Base-by-base conservation (phyloP, 1,140 invertebrate species). In the Calliopsis andreniformis region DNA sequence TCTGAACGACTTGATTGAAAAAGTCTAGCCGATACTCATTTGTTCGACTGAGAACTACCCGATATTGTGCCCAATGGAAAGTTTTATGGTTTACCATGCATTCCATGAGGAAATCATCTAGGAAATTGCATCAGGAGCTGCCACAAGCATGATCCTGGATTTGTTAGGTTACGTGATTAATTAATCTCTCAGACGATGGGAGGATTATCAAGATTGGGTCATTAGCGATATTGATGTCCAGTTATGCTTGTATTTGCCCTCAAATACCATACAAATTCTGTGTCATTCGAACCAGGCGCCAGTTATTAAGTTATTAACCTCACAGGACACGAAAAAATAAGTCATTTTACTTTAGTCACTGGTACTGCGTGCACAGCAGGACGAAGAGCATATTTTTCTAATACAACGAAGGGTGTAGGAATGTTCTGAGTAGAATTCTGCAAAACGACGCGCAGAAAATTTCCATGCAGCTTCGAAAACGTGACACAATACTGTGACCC, bases 41-140 rank as follows among this genome's bases (percentile, higher is more conserved):
- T 43, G 45, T 63, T n/a, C 39, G 51, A n/a, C 51, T 35, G n/a
- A 18, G 43, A 59, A 58, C 53, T 23, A 14, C 0, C 42, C 53
- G n/a, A 58, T 81, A 70, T 75, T 79, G 79, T 66, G 72, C 30
- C 35, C 55, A 51, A 68, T 76, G 68, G 43, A 66, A 56, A 62
- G 68, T 78, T 68, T 72, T 81, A 81, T 51, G 43, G 61, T 79
- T 20, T 49, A 23, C 61, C 30, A 39, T 70, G 43, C 58, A 49
- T 72, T 82, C 81, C 58, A 78, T 28, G 23, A 79, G 79, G 75
- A 83, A 83, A 82, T 82, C 63, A 82, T 23, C 80, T 45, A 51
- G 30, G 75, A 83, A 83, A 83, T 82, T 83, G 58, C 79, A 69
- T 81, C 78, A 82, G 79, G 62, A 69, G 53, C 70, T 61, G 35